phyloP scores from a whole-genome alignment of 2,888 invertebrate genomes.

The Sipha maydis region DNA sequence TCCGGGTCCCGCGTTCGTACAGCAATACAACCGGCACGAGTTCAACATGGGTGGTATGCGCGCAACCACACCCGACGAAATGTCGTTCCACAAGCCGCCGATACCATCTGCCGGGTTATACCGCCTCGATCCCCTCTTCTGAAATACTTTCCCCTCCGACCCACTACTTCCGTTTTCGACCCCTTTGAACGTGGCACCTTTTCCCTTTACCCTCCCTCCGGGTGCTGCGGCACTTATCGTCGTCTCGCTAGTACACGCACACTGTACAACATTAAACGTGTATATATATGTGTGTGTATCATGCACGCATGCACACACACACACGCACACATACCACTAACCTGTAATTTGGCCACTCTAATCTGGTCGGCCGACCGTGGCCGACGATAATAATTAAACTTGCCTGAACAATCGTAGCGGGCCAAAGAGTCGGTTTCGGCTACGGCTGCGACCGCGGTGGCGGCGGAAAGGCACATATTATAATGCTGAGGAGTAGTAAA shows the following conservation, averaged over 20 bases:
- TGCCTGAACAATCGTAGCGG: conserved; percentile 30
- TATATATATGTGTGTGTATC: too few relatives aligned
- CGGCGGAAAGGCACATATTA: not conserved
- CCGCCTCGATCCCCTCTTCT: not conserved
- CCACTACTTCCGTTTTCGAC: not conserved
- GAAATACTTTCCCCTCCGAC: not conserved
- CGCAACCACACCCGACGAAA: conserved; percentile 51
- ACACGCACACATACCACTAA: conserved; percentile 20
- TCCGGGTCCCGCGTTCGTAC: conserved; percentile 18
- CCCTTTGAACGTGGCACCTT: not conserved
- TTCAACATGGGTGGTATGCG: conserved; percentile 59
- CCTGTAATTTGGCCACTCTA: conserved; percentile 59
- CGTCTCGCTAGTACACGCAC: not conserved
- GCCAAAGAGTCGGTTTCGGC: conserved; percentile 9
- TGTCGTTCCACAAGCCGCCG: conserved; percentile 18
- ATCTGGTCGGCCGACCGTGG: conserved; percentile 59
- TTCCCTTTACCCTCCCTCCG: not conserved
- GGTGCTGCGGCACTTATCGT: not conserved
- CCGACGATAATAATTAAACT: conserved; percentile 56
- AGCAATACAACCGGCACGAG: conserved; percentile 60
- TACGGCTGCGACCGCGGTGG: not conserved
- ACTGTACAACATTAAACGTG: not conserved
- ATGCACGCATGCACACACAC: conserved; percentile 6
- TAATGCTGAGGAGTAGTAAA: not conserved
- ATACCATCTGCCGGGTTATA: conserved; percentile 14